Evolutionary conservation across 30 jellyfish, hydroid and myxozoan genomes (phyloP), one percentile per base, ranked within the genome.

Genomic region (Nemopilema nomurai): DNA sequence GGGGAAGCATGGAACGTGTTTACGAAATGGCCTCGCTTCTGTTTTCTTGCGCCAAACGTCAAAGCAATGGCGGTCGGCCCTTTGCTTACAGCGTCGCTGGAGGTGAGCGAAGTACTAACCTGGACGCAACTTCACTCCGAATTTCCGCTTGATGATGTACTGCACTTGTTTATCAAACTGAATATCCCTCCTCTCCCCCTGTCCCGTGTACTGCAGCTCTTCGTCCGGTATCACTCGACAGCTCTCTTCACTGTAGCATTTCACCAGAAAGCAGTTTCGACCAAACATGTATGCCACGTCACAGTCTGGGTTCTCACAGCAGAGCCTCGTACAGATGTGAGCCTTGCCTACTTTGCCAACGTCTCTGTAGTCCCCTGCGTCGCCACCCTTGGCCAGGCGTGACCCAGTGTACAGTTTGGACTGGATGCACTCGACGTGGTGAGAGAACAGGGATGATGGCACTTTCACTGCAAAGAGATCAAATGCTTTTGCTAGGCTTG

Each of bases 211-310:
- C 50, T 74, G 85, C 41, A 90, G 66, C 1, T 94, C 99, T 31
- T 90, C 99, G 57, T 94, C 99, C 1, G 99, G 99, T 4, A 94
- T 69, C 0, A 94, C 99, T 7, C 99, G 90, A 66, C 99, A 94
- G 24, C 95, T 92, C 80, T 94, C 90, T 82, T 94, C 99, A 77
- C 87, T 76, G 88, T 76, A 80, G 84, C 99, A 94, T 66, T 86
- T 85, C 50, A 94, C 99, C 75, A 89, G 90, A 82, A 94, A 94
- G 51, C 99, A 94, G 74, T 94, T 96, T 81, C 94, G 85, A 0
- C 99, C 99, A 70, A 94, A 94, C 97, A 94, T 86, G 71, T 94
- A 92, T 16, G 99, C 97, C 51, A 94, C 88, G 67, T 94, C 99
- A 68, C 99, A 94, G 73, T 86, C 84, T 27, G 94, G 95, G 50